These are phyloP conservation scores for Melanotaenia parkinsoni DNA, from an alignment of 2,797 vertebrate species.

Conservation along the genomic window DNA sequence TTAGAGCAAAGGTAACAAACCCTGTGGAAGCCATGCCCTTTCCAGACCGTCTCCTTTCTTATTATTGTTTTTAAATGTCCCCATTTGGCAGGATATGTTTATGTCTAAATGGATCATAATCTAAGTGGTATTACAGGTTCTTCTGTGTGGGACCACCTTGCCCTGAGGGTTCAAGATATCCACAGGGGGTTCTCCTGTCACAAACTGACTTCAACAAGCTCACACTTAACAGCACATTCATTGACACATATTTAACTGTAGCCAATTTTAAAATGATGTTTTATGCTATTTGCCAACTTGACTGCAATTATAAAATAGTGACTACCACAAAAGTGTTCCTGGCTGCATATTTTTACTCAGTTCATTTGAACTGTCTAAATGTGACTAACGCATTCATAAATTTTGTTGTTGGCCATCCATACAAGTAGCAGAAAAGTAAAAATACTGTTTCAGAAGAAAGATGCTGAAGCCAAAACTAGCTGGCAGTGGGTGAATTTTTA, in stretches of 20 bases:
- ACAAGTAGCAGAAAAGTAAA: slow-evolving; percentile 63
- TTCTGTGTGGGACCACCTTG: slow-evolving; percentile 53
- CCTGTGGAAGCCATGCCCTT: slow-evolving; percentile 54
- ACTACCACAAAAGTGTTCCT: slow-evolving; percentile 42
- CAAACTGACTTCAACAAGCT: slow-evolving; percentile 36
- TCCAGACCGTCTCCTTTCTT: slow-evolving; percentile 54
- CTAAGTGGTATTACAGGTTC: slow-evolving; percentile 55
- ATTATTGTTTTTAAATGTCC: slow-evolving; percentile 62
- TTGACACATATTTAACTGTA: slow-evolving; percentile 48
- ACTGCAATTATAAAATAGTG: slow-evolving; percentile 43
- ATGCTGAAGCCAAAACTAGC: slow-evolving; percentile 71
- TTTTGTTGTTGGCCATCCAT: slow-evolving; percentile 54
- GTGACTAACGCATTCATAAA: slow-evolving; percentile 69
- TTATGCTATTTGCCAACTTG: slow-evolving; percentile 47
- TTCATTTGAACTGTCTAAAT: slow-evolving; percentile 52
- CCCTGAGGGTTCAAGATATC: slow-evolving; percentile 39
- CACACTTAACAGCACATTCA: slow-evolving; percentile 31
- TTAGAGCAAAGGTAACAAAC: slow-evolving; percentile 62
- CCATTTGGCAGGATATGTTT: slow-evolving; percentile 50
- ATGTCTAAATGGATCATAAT: slow-evolving; percentile 58
- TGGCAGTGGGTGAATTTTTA: slow-evolving; percentile 71
- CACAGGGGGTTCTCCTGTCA: slow-evolving; percentile 60
- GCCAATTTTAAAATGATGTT: neutral
- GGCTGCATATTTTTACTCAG: slow-evolving; percentile 47
- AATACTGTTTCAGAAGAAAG: slow-evolving; percentile 60